Conservation (phyloP, 2,797 vertebrate species). For the Orestias chungarensis region DNA sequence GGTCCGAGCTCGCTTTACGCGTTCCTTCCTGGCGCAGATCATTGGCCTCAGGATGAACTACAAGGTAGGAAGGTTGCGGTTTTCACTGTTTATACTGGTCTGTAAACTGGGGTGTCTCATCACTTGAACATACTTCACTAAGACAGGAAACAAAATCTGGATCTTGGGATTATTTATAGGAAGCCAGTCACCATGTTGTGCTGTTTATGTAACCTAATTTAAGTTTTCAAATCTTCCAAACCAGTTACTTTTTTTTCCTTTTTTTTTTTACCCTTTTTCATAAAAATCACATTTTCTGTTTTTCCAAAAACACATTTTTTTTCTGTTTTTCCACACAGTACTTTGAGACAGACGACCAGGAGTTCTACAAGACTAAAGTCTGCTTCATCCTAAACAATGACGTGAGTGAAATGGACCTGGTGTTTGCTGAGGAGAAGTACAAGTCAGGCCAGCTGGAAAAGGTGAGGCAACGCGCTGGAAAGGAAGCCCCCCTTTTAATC, state of each 20-base stretch:
- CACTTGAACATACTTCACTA: constrained; percentile 29
- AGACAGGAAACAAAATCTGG: constrained; percentile 46
- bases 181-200: constrained; percentile 42
- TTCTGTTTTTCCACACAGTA: constrained; percentile 82
- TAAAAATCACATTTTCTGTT: constrained; percentile 36
- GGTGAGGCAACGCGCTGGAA: constrained; percentile 80
- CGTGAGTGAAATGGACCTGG: constrained; percentile 97
- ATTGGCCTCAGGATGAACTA: constrained; percentile 99
- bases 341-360: constrained; percentile 97
- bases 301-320: too few relatives aligned
- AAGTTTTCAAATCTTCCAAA: constrained; percentile 52
- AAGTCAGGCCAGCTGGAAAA: constrained; percentile 96
- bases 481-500: constrained; percentile 30
- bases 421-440: constrained; percentile 98
- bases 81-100: constrained; percentile 51
- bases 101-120: constrained; percentile 52
- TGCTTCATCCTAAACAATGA: constrained; percentile 99
- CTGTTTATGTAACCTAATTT: constrained; percentile 48
- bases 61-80: constrained; percentile 83
- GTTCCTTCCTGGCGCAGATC: constrained; percentile 98
- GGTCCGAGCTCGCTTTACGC: constrained; percentile 95
- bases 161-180: constrained; percentile 44
- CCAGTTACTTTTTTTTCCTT: too few relatives aligned
- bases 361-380: constrained; percentile 99
- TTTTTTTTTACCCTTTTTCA: too few relatives aligned